These are phyloP conservation scores for Amphipyra berbera DNA, from an alignment of 2,888 invertebrate genomes.

Conservation along the genomic window DNA sequence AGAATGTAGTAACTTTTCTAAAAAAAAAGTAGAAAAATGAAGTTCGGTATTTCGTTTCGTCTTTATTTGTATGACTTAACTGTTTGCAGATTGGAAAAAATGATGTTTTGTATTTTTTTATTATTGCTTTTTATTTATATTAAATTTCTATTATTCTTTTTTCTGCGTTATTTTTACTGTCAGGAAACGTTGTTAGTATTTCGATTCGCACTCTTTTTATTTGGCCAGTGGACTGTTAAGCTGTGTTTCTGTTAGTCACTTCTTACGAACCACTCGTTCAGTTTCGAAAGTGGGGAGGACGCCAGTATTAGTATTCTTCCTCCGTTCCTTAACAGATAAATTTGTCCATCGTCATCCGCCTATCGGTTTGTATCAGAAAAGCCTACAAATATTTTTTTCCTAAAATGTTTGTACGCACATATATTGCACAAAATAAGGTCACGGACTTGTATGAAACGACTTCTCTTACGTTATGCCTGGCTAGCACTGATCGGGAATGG, in stretches of 20 bases:
- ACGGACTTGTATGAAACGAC: slow-evolving; percentile 50
- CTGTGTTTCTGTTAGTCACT: slow-evolving; percentile 17
- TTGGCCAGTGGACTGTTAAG: slow-evolving; percentile 5
- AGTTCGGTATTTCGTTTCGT: no score
- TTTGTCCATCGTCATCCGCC: slow-evolving; percentile 58
- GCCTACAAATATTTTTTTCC: slow-evolving; percentile 45
- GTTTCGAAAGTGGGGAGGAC: slow-evolving; percentile 24
- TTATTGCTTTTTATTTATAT: no score
- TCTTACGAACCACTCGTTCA: slow-evolving; percentile 3
- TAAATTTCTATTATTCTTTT: no score
- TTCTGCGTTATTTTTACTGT: no score
- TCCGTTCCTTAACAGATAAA: slow-evolving; percentile 57
- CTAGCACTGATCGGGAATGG: slow-evolving; percentile 30
- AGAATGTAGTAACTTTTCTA: no score
- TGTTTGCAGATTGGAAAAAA: no score
- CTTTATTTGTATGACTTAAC: no score
- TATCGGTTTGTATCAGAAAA: slow-evolving; percentile 47
- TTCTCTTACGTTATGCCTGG: slow-evolving; percentile 36
- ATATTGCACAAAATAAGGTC: slow-evolving; percentile 54
- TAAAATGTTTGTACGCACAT: slow-evolving; percentile 57
- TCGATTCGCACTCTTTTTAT: slow-evolving; percentile 1
- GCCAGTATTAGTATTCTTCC: slow-evolving; percentile 57
- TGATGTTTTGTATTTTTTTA: no score
- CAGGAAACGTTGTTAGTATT: background rate
- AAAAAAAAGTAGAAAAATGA: no score